Evolutionary conservation across 2,797 vertebrate species (phyloP), one percentile per base, ranked within the genome.

Genomic region (Spheniscus humboldti): DNA sequence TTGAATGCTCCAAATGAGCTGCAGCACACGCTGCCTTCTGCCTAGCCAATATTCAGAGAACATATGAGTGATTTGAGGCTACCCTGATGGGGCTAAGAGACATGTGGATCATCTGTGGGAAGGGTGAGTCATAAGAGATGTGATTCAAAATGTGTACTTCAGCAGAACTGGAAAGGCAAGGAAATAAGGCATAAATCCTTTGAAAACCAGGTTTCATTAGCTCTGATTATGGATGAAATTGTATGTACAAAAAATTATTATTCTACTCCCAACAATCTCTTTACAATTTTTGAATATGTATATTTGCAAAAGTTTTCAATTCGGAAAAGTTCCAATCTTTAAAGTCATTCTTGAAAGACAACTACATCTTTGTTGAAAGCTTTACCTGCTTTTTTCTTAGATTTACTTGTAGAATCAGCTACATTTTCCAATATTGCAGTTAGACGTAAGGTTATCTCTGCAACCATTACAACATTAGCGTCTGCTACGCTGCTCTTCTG

Each of bases 391-490:
- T 89, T 97, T 86, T 78, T 96, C 83, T 85, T 96, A 59, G 94
- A 93, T 75, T 95, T 97, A 59, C 83, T 57, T 87, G 63, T 10
- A 33, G 92, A 90, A 63, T 98, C 98, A 85, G 98, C 98, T 79
- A 96, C 86, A 22, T 72, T 98, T 97, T 99, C 99, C 84, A 99
- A 88, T 91, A 98, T 95, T 79, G 96, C 88, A 90, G 97, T 97
- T 79, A 99, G 90, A 75, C 82, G 97, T 87, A 99, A 96, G 13
- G 98, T 97, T 97, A 99, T 97, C 96, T 99, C 99, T 82, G 98
- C 98, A 90, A 98, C 96, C 94, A 98, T 94, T 55, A 98, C 93
- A 37, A 97, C 97, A 88, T 99, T 97, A 59, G 92, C 69, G 37
- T 97, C 95, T 84, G 97, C 98, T 94, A 98, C 93, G 76, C 97